A percentile compares a stretch with the other conserved stretches of the same genome.
Conservation (phyloP, 2,113 vertebrate species). For the Triplophysa rosa region DNA sequence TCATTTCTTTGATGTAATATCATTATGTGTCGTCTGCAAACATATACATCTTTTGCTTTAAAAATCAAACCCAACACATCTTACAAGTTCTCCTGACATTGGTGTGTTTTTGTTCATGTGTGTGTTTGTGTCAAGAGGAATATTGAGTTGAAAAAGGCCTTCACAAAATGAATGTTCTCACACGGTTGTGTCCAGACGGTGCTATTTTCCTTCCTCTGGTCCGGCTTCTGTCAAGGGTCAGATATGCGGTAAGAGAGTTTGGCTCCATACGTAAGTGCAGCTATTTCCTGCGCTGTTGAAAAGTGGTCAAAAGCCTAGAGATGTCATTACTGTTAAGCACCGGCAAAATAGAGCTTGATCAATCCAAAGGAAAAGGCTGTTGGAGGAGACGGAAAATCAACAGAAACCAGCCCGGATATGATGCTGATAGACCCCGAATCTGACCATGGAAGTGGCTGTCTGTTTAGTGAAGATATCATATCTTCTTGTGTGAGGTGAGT, state of each 20-base stretch:
- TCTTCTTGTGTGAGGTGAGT: neutral
- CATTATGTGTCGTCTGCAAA: too few relatives aligned
- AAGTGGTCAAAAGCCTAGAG: slow-evolving; percentile 13
- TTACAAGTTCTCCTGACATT: too few relatives aligned
- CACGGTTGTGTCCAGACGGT: neutral
- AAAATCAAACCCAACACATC: too few relatives aligned
- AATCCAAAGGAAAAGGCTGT: slow-evolving; percentile 51
- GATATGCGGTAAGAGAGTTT: neutral
- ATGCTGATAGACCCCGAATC: neutral
- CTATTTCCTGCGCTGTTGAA: slow-evolving; percentile 1
- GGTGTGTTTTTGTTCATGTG: neutral
- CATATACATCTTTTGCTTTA: too few relatives aligned
- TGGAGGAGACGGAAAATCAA: neutral
- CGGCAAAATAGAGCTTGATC: slow-evolving; percentile 17
- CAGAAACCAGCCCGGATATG: neutral
- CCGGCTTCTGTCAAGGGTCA: neutral
- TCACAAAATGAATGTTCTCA: neutral
- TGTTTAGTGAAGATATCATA: neutral
- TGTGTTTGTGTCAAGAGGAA: neutral
- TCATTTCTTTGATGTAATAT: too few relatives aligned
- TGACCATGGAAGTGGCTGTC: neutral
- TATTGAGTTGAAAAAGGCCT: neutral
- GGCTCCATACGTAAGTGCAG: neutral
- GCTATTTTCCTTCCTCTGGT: neutral
- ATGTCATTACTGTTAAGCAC: slow-evolving; percentile 35